phyloP scores from a whole-genome alignment of 2,797 vertebrate species.

The Merluccius polli region DNA sequence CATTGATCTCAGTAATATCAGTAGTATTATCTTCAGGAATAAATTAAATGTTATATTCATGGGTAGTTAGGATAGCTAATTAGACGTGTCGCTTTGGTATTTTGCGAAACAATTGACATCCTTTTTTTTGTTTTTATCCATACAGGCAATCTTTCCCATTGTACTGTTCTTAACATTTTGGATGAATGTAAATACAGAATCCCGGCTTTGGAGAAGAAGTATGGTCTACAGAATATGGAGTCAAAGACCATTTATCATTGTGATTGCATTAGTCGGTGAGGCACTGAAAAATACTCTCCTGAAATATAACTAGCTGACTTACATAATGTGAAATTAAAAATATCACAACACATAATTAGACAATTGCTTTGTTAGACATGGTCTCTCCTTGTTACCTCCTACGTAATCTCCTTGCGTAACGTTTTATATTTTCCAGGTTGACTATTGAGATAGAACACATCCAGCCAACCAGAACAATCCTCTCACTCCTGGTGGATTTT shows the following conservation, averaged over 20 bases:
- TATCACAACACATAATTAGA: background rate
- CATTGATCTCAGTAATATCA: background rate
- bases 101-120: background rate
- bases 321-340: background rate
- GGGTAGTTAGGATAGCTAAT: background rate
- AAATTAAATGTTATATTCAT: background rate
- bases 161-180: conserved; percentile 68
- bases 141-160: conserved; percentile 52
- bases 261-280: conserved; percentile 76
- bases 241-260: conserved; percentile 73
- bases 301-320: background rate
- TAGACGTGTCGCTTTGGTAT: background rate
- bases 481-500: conserved; percentile 50
- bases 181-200: conserved; percentile 74
- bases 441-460: conserved; percentile 51
- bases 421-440: conserved; percentile 50
- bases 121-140: conserved; percentile 32
- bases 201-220: conserved; percentile 66
- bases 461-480: conserved; percentile 26
- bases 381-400: background rate
- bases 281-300: background rate
- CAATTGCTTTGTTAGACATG: background rate
- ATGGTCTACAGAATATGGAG: conserved; percentile 69
- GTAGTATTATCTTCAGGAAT: background rate
- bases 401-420: conserved; percentile 2